Base-by-base conservation (phyloP, 2,113 vertebrate genomes). In the Megaleporinus macrocephalus region DNA sequence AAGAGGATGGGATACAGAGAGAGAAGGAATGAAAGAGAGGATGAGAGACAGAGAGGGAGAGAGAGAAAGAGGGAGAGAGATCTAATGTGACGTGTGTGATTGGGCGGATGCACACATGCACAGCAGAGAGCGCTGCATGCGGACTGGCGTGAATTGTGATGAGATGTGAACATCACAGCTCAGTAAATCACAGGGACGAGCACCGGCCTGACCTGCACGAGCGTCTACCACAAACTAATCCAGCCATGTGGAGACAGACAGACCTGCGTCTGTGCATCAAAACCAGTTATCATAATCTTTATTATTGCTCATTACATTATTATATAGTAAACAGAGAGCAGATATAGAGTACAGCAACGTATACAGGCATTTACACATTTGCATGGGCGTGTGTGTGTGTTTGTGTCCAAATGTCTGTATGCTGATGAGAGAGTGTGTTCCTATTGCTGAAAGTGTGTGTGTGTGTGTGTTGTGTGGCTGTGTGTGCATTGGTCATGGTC, bases 131-230 rank as follows among this genome's bases (percentile, higher is more conserved):
- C 47, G 24, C 68, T 73, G 22, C 24, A 53, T 51, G 6, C 13
- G 22, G 68, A 77, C 33, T 83, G 81, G 47, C 69, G 66, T 27
- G 68, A 80, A 81, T 51, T 44, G 24, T 86, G 81, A 86, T 79
- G 62, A 73, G 76, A 55, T 49, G 30, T 73, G 77, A 86, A 78
- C 53, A 74, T 75, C 79, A 81, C 41, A 81, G 75, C 14, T 26
- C 44, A 44, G 62, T 77, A 86, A 75, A 81, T 69, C 73, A 59
- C 49, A n/a, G 80, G 75, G 47, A n/a, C 36, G 70, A 81, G 78
- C 47, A 53, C 71, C 20, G 57, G 22, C 66, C n/a, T 47, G 76
- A 77, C 76, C 20, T 76, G 22, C 74, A 11, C 53, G 65, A 33
- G 74, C 26, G 74, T 65, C 55, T 51, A 47, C 12, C 15, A 41